phyloP scores from a whole-genome alignment of 2,113 vertebrate species.

The Riparia riparia region DNA sequence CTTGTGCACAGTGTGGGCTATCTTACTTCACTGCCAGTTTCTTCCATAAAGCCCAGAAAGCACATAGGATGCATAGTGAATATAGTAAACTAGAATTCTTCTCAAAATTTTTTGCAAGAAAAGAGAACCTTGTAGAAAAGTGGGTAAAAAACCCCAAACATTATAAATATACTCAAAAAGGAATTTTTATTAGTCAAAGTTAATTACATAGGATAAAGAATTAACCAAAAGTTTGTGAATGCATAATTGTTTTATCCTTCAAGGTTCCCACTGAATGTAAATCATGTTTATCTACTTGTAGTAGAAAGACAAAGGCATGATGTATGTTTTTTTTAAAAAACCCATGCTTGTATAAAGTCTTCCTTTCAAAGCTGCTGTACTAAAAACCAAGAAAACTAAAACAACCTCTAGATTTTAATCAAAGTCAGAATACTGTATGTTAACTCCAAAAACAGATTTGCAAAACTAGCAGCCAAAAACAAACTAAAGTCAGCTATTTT shows the following conservation, averaged over 20 bases:
- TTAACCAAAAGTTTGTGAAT: background rate
- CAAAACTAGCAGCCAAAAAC: slow-evolving; percentile 36
- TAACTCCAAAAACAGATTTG: slow-evolving; percentile 47
- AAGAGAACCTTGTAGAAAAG: background rate
- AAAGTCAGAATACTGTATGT: background rate
- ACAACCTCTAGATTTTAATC: slow-evolving; percentile 28
- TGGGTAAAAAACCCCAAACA: background rate
- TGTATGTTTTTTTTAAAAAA: background rate
- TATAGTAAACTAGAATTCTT: background rate
- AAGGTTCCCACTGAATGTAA: background rate
- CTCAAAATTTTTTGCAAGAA: background rate
- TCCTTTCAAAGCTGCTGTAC: background rate
- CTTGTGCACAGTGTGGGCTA: background rate
- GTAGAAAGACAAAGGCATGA: background rate
- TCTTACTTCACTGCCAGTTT: background rate
- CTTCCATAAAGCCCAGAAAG: background rate
- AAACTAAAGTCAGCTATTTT: slow-evolving; percentile 17
- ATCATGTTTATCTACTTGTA: background rate
- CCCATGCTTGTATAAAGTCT: background rate
- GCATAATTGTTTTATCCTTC: background rate
- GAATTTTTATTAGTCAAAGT: background rate
- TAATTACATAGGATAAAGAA: background rate
- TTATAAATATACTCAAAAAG: background rate
- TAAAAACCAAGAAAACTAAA: slow-evolving; percentile 26
- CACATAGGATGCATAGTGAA: background rate